These are phyloP conservation scores for Pseudochaenichthys georgianus DNA, from an alignment of 2,797 vertebrate species.

Conservation along the genomic window DNA sequence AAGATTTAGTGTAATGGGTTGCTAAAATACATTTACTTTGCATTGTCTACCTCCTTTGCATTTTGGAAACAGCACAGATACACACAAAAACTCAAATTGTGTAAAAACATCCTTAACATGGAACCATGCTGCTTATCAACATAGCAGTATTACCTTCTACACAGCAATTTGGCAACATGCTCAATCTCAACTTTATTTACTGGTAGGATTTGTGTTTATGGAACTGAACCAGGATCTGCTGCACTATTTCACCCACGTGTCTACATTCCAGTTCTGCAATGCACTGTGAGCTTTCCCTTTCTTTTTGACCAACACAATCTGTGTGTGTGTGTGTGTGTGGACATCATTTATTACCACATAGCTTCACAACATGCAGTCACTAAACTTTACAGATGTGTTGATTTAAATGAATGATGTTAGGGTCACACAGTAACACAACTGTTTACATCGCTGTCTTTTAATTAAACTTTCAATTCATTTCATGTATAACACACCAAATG, in stretches of 20 bases:
- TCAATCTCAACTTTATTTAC: not conserved
- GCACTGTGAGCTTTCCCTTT: not conserved
- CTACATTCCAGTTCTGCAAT: not conserved
- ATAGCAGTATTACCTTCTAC: not conserved
- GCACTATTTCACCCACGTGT: not conserved
- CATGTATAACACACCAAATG: conserved; percentile 24
- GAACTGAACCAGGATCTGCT: too few relatives aligned
- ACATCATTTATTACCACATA: not conserved
- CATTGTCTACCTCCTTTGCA: not conserved
- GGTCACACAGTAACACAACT: not conserved
- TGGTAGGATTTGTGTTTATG: not conserved
- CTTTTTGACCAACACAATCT: too few relatives aligned
- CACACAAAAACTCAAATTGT: not conserved
- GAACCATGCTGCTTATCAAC: not conserved
- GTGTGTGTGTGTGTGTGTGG: not conserved
- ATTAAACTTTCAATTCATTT: conserved; percentile 52
- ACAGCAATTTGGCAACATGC: not conserved
- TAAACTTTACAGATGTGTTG: too few relatives aligned
- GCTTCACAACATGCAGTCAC: not conserved
- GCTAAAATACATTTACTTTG: not conserved
- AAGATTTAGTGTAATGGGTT: not conserved
- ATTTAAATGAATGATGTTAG: not conserved
- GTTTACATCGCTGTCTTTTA: conserved; percentile 54
- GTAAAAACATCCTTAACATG: not conserved
- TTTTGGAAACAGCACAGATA: not conserved